A percentile compares a stretch with the other conserved stretches of the same genome.
phyloP scores from a whole-genome alignment of 2,113 vertebrate species.

The Myrmophylax atrothorax region DNA sequence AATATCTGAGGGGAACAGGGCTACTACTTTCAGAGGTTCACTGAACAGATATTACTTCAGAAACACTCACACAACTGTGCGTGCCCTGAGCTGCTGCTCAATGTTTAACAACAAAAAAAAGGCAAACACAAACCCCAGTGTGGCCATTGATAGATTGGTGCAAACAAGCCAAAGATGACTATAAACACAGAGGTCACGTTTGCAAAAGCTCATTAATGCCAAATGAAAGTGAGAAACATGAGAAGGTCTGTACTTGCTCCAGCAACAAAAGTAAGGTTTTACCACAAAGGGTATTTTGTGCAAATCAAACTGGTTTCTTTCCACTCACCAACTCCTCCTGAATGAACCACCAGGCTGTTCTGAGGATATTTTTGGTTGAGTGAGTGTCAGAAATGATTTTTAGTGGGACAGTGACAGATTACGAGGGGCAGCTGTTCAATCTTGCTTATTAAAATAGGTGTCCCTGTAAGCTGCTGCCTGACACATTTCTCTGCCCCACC shows the following conservation, averaged over 20 bases:
- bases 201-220: background rate
- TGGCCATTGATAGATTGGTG: background rate
- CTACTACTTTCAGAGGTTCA: background rate
- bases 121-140: background rate
- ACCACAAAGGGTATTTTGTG: background rate
- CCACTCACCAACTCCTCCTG: background rate
- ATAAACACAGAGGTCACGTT: background rate
- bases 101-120: background rate
- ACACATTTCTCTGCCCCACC: background rate
- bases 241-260: background rate
- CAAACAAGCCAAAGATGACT: background rate
- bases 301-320: background rate
- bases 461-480: background rate
- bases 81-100: background rate
- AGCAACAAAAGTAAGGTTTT: background rate
- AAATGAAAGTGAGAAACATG: background rate
- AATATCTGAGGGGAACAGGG: background rate
- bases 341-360: background rate
- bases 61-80: background rate
- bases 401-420: background rate
- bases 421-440: background rate
- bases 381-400: background rate
- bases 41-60: background rate
- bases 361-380: background rate
- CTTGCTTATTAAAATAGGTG: accelerated